These are phyloP conservation scores for Hapalemur alaotrensis DNA, from an alignment of 2,797 vertebrate species.

Conservation along the genomic window DNA sequence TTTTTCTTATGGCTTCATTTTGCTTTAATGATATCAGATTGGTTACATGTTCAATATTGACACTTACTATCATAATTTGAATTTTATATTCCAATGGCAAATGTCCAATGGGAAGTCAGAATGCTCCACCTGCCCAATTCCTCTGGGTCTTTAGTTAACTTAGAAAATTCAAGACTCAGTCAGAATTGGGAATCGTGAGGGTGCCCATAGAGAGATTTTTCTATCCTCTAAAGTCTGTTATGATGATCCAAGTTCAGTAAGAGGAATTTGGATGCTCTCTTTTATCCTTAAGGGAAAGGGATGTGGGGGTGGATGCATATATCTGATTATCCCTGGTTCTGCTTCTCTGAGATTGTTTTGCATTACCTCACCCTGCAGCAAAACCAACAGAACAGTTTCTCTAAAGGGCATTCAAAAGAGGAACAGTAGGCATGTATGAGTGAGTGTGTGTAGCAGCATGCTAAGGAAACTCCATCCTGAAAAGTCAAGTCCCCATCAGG, in stretches of 20 bases:
- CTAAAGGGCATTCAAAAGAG: not conserved
- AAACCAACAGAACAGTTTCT: not conserved
- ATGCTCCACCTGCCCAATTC: not conserved
- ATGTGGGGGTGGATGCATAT: not conserved
- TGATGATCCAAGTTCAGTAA: not conserved
- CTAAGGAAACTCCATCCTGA: not conserved
- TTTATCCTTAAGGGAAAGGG: not conserved
- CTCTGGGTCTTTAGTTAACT: not conserved
- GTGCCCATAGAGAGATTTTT: not conserved
- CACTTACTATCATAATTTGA: slow-evolving; percentile 13
- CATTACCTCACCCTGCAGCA: not conserved
- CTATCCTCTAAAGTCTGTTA: not conserved
- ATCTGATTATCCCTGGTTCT: not conserved
- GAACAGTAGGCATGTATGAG: not conserved
- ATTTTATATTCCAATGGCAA: not conserved
- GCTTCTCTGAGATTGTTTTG: not conserved
- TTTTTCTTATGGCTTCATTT: not conserved
- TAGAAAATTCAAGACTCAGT: not conserved
- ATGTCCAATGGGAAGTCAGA: not conserved
- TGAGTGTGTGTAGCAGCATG: not conserved
- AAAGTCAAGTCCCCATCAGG: not conserved
- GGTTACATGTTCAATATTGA: not conserved
- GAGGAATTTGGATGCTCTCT: not conserved
- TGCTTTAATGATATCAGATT: not conserved
- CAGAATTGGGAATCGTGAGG: not conserved